These are phyloP conservation scores for Apodemia duryi DNA, from an alignment of 2,888 invertebrate genomes.

Conservation along the genomic window DNA sequence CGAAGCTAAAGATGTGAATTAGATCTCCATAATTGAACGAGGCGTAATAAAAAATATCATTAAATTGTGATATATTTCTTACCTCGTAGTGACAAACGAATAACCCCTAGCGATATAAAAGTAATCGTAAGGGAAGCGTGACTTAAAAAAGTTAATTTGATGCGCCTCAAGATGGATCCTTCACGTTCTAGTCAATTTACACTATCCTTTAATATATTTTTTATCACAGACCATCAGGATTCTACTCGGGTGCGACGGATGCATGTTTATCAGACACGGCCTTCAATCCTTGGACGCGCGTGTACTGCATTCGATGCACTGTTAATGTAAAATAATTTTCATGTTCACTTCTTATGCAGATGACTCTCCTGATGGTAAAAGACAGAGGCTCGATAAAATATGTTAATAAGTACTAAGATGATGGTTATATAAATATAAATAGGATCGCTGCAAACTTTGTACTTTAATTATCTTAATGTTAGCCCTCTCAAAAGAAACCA, in stretches of 20 bases:
- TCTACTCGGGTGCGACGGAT: conserved; percentile 55
- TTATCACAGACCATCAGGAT: conserved; percentile 50
- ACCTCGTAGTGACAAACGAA: conserved; percentile 23
- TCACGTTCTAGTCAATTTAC: conserved; percentile 40
- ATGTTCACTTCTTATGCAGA: conserved; percentile 31
- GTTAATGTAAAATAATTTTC: conserved; percentile 26
- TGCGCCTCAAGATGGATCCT: conserved; percentile 41
- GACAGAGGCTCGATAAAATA: too few relatives aligned
- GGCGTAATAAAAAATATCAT: conserved; percentile 14
- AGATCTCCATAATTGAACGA: conserved; percentile 1
- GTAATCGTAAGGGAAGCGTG: conserved; percentile 35
- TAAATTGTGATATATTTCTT: conserved; percentile 12
- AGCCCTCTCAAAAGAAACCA: too few relatives aligned
- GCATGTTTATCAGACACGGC: conserved; percentile 46
- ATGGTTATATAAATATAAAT: too few relatives aligned
- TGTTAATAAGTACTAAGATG: too few relatives aligned
- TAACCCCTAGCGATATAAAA: conserved; percentile 23
- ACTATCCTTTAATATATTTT: conserved; percentile 42
- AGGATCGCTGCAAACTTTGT: too few relatives aligned
- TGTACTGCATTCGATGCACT: conserved; percentile 52
- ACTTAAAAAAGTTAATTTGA: conserved; percentile 55
- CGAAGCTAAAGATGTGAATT: conserved; percentile 2
- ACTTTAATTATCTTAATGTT: too few relatives aligned
- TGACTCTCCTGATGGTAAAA: too few relatives aligned
- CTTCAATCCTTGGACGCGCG: conserved; percentile 59